Evolutionary conservation across 2,888 invertebrate genomes (phyloP), one percentile per base, ranked within the genome.

Genomic region (Eristalinus aeneus): DNA sequence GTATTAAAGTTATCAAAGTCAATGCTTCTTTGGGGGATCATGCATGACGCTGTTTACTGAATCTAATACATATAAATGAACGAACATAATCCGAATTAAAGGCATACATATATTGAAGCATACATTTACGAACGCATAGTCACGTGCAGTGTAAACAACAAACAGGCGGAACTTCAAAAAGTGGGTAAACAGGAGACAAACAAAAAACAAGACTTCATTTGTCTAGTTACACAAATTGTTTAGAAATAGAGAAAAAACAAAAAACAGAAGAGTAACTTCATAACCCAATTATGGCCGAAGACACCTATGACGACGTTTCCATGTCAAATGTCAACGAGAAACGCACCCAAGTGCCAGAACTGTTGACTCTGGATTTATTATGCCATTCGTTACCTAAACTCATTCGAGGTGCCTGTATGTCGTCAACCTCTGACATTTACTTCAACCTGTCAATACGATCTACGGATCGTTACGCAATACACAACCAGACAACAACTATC

Each of bases 351-450:
- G 16, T 64, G 23, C 22, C 72, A 72, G 32, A 22, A 31, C 36
- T 39, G 5, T 31, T 46, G 60, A 53, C 46, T 67, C 10, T 11
- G 22, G 58, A 60, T 39, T 22, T 31, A 67, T 75, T 75, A 68
- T 75, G 60, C 67, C 67, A 61, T 68, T 60, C 34, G 46, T 68
- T 53, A 34, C 46, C 34, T 20, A 67, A 75, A 53, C 22, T 53
- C 10, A 60, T 63, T 46, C 16, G 16, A 46, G 46, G 16, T 1
- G 46, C 8, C 31, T 27, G 58, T 60, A 61, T 61, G 61, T 16
- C 16, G 11, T 60, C 67, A 76, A 76, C 67, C 32, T 60, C 46
- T 76, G 76, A 54, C 61, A 76, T 76, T 76, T 53, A 56, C 10
- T 32, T 46, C 46, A 16, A 23, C 6, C 54, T 20, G 34, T 22